phyloP scores from a whole-genome alignment of 2,888 invertebrate species.

The Drosophila engyochracea region DNA sequence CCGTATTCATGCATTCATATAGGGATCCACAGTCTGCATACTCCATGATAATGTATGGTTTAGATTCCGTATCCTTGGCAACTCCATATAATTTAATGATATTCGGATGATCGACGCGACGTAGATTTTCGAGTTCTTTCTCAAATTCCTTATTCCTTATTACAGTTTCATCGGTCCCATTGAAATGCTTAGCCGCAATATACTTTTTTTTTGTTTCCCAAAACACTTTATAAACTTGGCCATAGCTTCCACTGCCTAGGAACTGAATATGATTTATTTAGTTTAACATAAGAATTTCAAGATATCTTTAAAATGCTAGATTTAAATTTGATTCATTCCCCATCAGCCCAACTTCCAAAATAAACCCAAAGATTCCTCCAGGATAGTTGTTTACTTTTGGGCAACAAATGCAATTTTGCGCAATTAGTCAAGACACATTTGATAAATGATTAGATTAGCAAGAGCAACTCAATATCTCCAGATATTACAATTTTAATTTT shows the following conservation, averaged over 20 bases:
- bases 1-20: accelerated
- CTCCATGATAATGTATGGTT: neutral
- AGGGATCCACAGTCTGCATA: conserved; percentile 1
- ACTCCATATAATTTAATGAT: conserved; percentile 4
- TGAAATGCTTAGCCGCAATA: neutral
- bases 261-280: accelerated
- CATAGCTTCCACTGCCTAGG: accelerated
- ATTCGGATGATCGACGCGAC: neutral
- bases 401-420: too few relatives aligned
- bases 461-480: too few relatives aligned
- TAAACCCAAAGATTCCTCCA: too few relatives aligned
- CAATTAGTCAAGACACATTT: too few relatives aligned
- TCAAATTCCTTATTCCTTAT: neutral
- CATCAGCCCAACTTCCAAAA: neutral
- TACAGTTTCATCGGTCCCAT: accelerated
- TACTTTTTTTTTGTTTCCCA: accelerated
- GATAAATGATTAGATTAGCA: too few relatives aligned
- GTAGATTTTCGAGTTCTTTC: neutral
- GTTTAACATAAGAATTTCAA: neutral
- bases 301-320: neutral
- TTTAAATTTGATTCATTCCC: neutral
- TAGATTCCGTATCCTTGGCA: neutral
- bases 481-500: too few relatives aligned
- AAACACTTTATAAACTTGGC: accelerated
- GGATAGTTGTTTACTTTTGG: too few relatives aligned